These are phyloP conservation scores for Chaenocephalus aceratus DNA, from an alignment of 2,113 vertebrate genomes.

Conservation along the genomic window DNA sequence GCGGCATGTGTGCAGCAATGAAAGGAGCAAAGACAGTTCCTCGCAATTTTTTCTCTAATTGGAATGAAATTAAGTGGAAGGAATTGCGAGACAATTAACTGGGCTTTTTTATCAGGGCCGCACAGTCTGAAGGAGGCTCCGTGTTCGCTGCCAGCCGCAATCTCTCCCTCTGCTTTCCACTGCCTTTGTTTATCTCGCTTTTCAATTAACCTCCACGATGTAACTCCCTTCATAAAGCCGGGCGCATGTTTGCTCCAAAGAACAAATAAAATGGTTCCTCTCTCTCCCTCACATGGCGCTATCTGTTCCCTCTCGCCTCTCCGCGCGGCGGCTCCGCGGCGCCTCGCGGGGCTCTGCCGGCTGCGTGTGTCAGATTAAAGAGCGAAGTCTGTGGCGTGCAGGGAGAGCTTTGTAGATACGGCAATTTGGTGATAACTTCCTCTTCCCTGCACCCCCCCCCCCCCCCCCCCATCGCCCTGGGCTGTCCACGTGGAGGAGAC, in stretches of 20 bases:
- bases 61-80: conserved; percentile 92
- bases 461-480: conserved; percentile 15
- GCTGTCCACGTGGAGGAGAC: too few relatives aligned
- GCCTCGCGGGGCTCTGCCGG: conserved; percentile 78
- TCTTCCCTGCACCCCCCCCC: conserved; percentile 50
- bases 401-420: conserved; percentile 86
- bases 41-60: conserved; percentile 83
- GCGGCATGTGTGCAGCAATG: conserved; percentile 82
- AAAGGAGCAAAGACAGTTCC: conserved; percentile 81
- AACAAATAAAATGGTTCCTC: conserved; percentile 86
- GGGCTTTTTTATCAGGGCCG: conserved; percentile 84
- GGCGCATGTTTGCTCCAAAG: conserved; percentile 87
- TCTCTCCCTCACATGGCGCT: conserved; percentile 4
- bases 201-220: conserved; percentile 97
- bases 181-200: conserved; percentile 93
- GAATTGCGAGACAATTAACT: conserved; percentile 93
- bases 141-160: conserved; percentile 85
- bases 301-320: conserved; percentile 63
- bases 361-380: conserved; percentile 84
- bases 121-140: conserved; percentile 85
- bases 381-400: conserved; percentile 75
- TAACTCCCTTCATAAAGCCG: conserved; percentile 88
- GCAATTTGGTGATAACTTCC: conserved; percentile 81
- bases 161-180: conserved; percentile 85
- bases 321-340: conserved; percentile 81